Base-by-base conservation (phyloP, 2,113 vertebrate genomes). In the Pampusana beccarii region DNA sequence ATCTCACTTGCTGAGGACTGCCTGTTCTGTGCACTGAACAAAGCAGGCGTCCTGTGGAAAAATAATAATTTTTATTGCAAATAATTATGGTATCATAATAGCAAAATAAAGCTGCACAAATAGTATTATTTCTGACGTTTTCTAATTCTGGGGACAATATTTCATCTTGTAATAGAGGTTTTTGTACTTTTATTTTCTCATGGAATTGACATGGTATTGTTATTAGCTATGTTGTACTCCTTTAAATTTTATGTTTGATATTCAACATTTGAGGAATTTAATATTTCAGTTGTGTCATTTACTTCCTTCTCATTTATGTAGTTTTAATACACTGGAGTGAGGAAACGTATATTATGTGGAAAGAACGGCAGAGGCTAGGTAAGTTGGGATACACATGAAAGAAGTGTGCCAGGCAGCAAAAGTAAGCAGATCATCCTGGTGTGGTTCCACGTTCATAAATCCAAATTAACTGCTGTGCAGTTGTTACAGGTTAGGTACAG, bases 91-190 rank as follows among this genome's bases (percentile, higher is more conserved):
- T 93, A 46, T 86, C 61, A 46, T n/a, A 92, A 56, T 73, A 58
- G 53, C 50, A 92, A 95, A 95, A 66, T 80, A 86, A 90, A 88
- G 36, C 60, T 70, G 42, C 58, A 50, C 31, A 70, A 90, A 77
- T 82, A 65, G n/a, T 72, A 81, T 44, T 80, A 58, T 74, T 92
- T 92, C 64, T 86, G 56, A 53, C 17, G 56, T 78, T 95, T 93
- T 88, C 33, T 80, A 70, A 18, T 23, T 86, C 65, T 54, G 20
- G 64, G 34, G 38, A 29, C 42, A 56, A 25, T 92, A 65, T 73
- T 90, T 82, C 62, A 48, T 48, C 12, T 34, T 69, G n/a, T 85
- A 93, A 53, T 1, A 0, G 21, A 74, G 66, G 29, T 13, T 74
- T 92, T 86, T 75, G 46, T 50, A 25, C 46, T 9, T 86, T 83